Conservation (phyloP, 2,888 invertebrate species). For the Oscheius sp. region DNA sequence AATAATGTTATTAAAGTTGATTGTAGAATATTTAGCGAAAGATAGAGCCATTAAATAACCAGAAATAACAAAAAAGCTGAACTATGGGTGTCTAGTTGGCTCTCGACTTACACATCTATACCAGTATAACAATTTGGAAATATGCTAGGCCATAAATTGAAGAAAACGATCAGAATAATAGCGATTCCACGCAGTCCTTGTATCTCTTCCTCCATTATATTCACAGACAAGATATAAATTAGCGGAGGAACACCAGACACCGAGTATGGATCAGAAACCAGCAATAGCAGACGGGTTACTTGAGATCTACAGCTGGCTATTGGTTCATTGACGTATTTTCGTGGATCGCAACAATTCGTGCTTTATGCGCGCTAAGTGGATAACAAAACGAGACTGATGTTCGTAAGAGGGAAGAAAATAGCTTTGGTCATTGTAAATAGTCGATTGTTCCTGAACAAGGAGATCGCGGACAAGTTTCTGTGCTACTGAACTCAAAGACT, state of each 20-base stretch:
- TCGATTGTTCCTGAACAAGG: no score
- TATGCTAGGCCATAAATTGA: neutral
- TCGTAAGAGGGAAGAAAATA: no score
- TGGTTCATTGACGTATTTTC: neutral
- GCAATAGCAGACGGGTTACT: no score
- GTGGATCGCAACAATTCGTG: no score
- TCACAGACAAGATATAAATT: neutral
- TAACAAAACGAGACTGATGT: no score
- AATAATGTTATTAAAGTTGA: neutral
- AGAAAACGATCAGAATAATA: neutral
- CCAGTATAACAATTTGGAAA: conserved; percentile 13
- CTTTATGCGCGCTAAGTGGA: no score
- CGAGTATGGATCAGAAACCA: no score
- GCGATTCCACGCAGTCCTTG: conserved; percentile 9
- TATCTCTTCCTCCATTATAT: neutral
- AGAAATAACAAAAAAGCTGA: conserved; percentile 13
- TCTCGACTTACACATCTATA: neutral
- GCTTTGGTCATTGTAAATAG: no score
- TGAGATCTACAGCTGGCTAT: neutral
- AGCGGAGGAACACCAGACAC: neutral
- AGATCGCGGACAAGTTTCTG: no score
- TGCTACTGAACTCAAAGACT: no score
- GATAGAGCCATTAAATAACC: conserved; percentile 5
- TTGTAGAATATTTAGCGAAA: neutral
- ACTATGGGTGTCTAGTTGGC: neutral